phyloP scores from a whole-genome alignment of 2,888 invertebrate species.

The Synanthedon vespiformis region DNA sequence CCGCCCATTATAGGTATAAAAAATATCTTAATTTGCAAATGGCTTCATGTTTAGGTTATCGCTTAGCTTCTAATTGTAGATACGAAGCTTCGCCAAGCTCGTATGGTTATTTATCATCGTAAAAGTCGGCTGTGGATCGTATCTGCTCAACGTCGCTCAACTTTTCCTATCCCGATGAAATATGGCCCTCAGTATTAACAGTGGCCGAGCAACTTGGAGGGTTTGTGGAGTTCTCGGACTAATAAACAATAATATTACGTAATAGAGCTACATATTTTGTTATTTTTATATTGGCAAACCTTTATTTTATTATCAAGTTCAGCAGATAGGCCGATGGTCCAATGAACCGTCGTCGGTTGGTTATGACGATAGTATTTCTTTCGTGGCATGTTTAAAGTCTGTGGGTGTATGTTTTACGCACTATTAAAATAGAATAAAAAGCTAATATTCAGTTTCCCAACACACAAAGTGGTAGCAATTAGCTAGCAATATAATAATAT shows the following conservation, averaged over 20 bases:
- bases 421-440: too few relatives aligned
- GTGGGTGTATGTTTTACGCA: too few relatives aligned
- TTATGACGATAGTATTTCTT: too few relatives aligned
- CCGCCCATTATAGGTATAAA: too few relatives aligned
- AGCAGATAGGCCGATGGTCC: too few relatives aligned
- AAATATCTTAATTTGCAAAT: too few relatives aligned
- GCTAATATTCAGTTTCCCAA: too few relatives aligned
- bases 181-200: constrained; percentile 6
- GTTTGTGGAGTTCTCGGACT: neutral
- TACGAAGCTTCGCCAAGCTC: neutral
- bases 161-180: constrained; percentile 9
- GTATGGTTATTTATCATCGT: constrained; percentile 7
- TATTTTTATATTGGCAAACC: neutral
- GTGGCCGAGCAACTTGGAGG: neutral
- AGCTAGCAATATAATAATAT: neutral
- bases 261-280: too few relatives aligned
- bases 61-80: neutral
- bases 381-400: too few relatives aligned
- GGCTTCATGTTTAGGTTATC: neutral
- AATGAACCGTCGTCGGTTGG: too few relatives aligned
- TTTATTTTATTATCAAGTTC: neutral
- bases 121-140: constrained; percentile 2
- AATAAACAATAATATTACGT: too few relatives aligned
- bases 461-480: too few relatives aligned
- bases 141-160: constrained; percentile 9